Evolutionary conservation across 2,888 invertebrate species (phyloP).

Genomic region (Amorpha juglandis): DNA sequence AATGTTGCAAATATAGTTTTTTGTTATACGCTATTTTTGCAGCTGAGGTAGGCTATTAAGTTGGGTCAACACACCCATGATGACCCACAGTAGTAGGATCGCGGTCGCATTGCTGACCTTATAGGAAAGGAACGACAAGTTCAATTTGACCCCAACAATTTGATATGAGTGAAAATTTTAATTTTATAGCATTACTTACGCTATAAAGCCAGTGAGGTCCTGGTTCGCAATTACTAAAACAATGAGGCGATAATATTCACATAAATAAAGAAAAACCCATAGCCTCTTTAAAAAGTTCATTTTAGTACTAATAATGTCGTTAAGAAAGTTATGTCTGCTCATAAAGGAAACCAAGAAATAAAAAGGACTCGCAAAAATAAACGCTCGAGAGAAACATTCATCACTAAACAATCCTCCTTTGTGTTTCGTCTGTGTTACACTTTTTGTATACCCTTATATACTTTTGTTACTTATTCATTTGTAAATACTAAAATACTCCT

Average conservation of each 20-base stretch:
- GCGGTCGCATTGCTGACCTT: too few relatives aligned
- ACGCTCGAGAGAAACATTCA: slow-evolving; percentile 18
- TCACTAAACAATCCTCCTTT: slow-evolving; percentile 22
- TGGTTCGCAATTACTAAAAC: neutral
- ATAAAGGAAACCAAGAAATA: slow-evolving; percentile 15
- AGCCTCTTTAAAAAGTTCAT: neutral
- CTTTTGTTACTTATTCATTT: slow-evolving; percentile 23
- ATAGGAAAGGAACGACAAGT: too few relatives aligned
- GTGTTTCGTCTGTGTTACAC: slow-evolving; percentile 12
- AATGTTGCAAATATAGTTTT: too few relatives aligned
- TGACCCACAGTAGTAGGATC: too few relatives aligned
- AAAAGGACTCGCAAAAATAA: slow-evolving; percentile 9
- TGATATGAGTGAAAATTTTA: too few relatives aligned
- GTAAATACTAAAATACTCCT: neutral
- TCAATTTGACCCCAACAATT: too few relatives aligned
- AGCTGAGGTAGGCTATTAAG: too few relatives aligned
- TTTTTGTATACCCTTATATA: slow-evolving; percentile 1
- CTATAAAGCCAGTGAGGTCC: too few relatives aligned
- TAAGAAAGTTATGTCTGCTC: slow-evolving; percentile 3
- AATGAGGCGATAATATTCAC: neutral
- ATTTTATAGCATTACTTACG: too few relatives aligned
- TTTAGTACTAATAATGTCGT: neutral
- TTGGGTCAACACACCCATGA: too few relatives aligned
- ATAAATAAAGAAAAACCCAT: neutral
- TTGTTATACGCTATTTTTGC: too few relatives aligned